Base-by-base conservation (phyloP, 1,140 invertebrate genomes). In the Habropoda laboriosa region DNA sequence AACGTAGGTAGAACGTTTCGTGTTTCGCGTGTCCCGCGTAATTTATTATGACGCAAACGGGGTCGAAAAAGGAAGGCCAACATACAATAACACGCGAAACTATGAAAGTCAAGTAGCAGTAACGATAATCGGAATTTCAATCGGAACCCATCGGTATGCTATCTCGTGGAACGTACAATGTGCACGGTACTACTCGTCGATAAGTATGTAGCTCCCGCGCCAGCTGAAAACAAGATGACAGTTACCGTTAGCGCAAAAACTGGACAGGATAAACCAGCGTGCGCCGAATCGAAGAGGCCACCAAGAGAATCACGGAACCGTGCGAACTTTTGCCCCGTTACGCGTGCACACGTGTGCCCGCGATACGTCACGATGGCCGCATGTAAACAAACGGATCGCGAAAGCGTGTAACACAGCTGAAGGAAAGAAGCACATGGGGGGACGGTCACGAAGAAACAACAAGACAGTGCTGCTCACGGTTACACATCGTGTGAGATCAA, bases 341-440 rank as follows among this genome's bases (percentile, higher is more conserved):
- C 32, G 57, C 57, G 42, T 47, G 67, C 79, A 58, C 83, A 86
- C 82, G 71, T 88, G 78, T 79, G 64, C 64, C 64, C 64, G 74
- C 45, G 45, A 71, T 66, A 86, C 63, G 80, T 83, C 73, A 81
- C 67, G 64, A 79, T 60, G 72, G 79, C 60, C 35, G 81, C 64
- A 73, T 72, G 86, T 87, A 84, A 87, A 86, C 86, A 84, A 86
- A 83, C 84, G 38, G 30, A 35, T 61, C 42, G 42, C 18, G 42
- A 58, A 35, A 57, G 55, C 66, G 45, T 49, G 30, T 70, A 49
- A 70, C 66, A 70, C 66, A 40, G 64, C 42, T 63, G 45, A 55
- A 57, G 35, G 57, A n/a, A 53, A 42, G 55, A 8, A n/a, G 38
- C 49, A 30, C n/a, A 16, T 10, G 21, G 18, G n/a, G 24, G 0